Evolutionary conservation across 1,140 invertebrate genomes (phyloP).

Genomic region (Diachasmimorpha longicaudata): DNA sequence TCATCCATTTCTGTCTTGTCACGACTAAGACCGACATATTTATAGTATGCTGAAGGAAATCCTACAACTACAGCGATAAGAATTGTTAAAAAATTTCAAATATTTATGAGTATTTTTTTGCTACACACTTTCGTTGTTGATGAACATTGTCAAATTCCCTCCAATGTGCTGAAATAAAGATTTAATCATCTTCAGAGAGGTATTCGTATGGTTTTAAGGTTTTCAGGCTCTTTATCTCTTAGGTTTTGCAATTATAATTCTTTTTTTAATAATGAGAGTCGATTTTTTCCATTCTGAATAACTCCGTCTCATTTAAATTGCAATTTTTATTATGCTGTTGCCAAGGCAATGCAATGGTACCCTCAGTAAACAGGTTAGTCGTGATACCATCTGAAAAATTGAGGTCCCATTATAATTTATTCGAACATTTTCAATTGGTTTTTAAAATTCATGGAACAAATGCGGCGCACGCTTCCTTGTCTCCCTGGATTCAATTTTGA

Average conservation of each 20-base stretch:
- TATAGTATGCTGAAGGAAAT: too few relatives aligned
- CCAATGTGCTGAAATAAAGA: not conserved
- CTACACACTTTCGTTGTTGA: not conserved
- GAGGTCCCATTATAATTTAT: not conserved
- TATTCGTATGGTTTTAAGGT: too few relatives aligned
- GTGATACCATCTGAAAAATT: not conserved
- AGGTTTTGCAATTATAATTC: too few relatives aligned
- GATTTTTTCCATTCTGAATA: too few relatives aligned
- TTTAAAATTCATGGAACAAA: not conserved
- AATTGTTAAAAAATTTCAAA: not conserved
- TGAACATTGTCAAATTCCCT: not conserved
- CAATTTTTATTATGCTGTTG: not conserved
- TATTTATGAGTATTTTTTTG: not conserved
- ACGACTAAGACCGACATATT: too few relatives aligned
- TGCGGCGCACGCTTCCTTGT: not conserved
- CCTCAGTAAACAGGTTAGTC: too few relatives aligned
- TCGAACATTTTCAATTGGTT: not conserved
- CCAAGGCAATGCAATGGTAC: not conserved
- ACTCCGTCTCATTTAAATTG: too few relatives aligned
- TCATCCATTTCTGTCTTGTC: too few relatives aligned
- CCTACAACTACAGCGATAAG: too few relatives aligned
- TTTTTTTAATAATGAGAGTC: too few relatives aligned
- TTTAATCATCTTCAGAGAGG: not conserved
- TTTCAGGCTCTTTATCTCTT: too few relatives aligned
- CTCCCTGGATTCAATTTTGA: conserved; percentile 19